Evolutionary conservation across 1,140 invertebrate genomes (phyloP), one percentile per base, ranked within the genome.

Genomic region (Drosophila ambigua): DNA sequence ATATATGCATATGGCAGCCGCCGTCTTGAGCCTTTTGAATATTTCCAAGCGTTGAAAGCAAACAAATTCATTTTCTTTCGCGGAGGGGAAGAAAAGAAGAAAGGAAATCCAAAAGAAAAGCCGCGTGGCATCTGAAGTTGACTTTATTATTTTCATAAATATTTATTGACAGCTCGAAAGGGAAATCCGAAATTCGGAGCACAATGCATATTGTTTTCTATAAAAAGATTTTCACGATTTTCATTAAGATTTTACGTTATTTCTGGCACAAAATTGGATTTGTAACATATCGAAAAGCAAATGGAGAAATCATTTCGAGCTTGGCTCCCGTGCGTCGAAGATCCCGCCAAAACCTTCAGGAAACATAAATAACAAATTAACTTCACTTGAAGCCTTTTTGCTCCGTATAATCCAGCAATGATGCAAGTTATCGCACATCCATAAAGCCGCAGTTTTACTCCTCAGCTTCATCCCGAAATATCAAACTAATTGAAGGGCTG

Each of bases 121-220:
- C 79, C 79, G 79, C 79, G 75, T 82, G 79, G 54, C 74, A 44
- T 68, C 60, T 46, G 55, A 51, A 69, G 61, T 79, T 83, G 79
- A 82, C 79, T 83, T 82, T 79, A 75, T 82, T 82, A 79, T 83
- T 79, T 79, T 79, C 75, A 71, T 66, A 78, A 83, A 83, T 83
- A 83, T 75, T 83, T 79, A 83, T 83, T 83, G 79, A 83, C 79
- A 83, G 79, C 75, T 83, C 46, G 39, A 41, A 13, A 0, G 53
- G 4, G 46, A 15, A 24, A 35, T 35, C 23, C 4, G 23, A 20
- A 20, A 8, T 35, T 35, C 31, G 9, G 9, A 35, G 11, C 7
- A 80, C 72, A 80, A 77, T 55, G 41, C n/a, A 24, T 13, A 39
- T 9, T 71, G 39, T 50, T 69, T 71, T 69, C 52, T 52, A 58